Base-by-base conservation (phyloP, 2,888 invertebrate genomes). In the Sepioteuthis lessoniana region DNA sequence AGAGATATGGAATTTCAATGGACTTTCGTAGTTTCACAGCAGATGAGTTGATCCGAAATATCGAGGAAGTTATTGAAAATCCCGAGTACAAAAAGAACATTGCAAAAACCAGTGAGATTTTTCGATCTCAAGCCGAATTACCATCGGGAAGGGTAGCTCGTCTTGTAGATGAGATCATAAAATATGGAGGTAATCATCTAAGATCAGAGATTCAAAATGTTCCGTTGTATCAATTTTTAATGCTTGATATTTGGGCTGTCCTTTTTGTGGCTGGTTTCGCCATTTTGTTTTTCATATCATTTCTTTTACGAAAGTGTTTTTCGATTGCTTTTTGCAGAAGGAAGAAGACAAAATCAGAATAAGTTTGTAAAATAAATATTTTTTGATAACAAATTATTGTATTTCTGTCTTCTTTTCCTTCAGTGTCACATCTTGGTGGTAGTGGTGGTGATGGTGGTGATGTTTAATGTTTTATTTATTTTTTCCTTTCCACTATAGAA, bases 1-100 rank as follows among this genome's bases (percentile, higher is more conserved):
- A 93, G 21, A 95, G 95, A 28, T 95, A 95, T 91, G 96, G 96
- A 19, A 38, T 95, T 10, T 38, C 50, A 4, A 93, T 95, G 93
- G 94, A 95, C 93, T 90, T 95, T 19, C 19, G 90, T n/a, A 47
- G 8, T 13, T 76, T 31, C 94, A 19, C n/a, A 94, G 76, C 31
- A 13, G 94, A 94, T 3, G 94, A 95, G n/a, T 92, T 95, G 16
- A 93, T 94, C 1, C 19, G 47, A 19, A 93, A 91, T 35, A 95
- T 96, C 37, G 76, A 93, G 7, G 94, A 95, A 46, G 46, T 95
- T 5, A 94, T 95, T 1, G 47, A 38, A 10, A 95, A 95, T 93
- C 37, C 92, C 13, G 94, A 60, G 0, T 96, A 95, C 90, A 93
- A 46, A 42, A 50, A 94, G 21, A 95, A 94, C 0, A 95, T 96